Conservation (phyloP, 1,140 invertebrate species). For the Camponotus pennsylvanicus region DNA sequence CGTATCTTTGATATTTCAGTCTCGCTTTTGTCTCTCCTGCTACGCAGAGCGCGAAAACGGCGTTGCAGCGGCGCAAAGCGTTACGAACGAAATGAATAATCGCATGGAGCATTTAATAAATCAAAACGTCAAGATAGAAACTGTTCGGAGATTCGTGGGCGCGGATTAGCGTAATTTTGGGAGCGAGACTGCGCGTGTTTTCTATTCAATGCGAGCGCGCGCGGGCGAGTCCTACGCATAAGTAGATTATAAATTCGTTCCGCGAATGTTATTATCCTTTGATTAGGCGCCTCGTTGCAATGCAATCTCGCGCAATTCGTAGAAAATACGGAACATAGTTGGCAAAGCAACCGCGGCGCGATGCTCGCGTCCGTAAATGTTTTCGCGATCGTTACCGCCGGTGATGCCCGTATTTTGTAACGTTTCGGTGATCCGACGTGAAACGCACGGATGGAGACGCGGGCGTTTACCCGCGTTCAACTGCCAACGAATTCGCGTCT, state of each 20-base stretch:
- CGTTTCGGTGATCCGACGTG: conserved; percentile 60
- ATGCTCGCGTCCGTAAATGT: conserved; percentile 46
- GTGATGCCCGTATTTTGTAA: conserved; percentile 56
- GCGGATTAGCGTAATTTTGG: conserved; percentile 66
- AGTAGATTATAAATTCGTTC: conserved; percentile 70
- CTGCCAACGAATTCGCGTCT: conserved; percentile 40
- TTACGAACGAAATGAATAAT: conserved; percentile 57
- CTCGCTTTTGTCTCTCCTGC: not conserved
- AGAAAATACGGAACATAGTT: conserved; percentile 40
- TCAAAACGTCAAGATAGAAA: conserved; percentile 62
- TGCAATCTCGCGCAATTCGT: conserved; percentile 50
- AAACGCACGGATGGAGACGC: conserved; percentile 54
- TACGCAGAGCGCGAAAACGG: not conserved
- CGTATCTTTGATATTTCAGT: conserved; percentile 38
- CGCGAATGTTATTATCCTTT: conserved; percentile 67
- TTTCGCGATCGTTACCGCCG: conserved; percentile 55
- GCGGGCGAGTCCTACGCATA: conserved; percentile 34
- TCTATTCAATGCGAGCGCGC: conserved; percentile 4
- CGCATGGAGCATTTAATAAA: conserved; percentile 61
- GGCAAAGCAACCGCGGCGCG: conserved; percentile 21
- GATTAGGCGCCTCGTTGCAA: conserved; percentile 61
- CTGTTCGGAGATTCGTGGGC: conserved; percentile 54
- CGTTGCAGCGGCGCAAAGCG: conserved; percentile 29
- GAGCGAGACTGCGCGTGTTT: conserved; percentile 39
- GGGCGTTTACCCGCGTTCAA: conserved; percentile 48